Evolutionary conservation across 1,140 invertebrate species (phyloP), one percentile per base, ranked within the genome.

Genomic region (Acromyrmex charruanus): DNA sequence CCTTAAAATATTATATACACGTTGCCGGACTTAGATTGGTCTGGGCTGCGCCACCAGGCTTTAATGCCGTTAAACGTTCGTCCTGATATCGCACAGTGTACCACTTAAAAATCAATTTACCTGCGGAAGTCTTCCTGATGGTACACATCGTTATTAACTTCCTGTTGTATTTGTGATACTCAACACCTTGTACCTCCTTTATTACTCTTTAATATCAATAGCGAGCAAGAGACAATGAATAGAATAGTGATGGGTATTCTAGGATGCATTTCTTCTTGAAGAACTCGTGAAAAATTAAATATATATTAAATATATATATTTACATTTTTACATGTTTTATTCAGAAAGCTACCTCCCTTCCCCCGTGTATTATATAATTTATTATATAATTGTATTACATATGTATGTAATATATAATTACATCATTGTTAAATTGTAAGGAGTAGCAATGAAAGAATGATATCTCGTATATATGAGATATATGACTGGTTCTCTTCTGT

Each of bases 1-100:
- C 85, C 63, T 80, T 79, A 80, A 86, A 86, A 80, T 79, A 86
- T 68, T 80, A 81, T 79, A 86, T 86, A 81, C 85, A 84, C 80
- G 69, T 75, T 55, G 80, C 39, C 69, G 55, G 80, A 84, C 69
- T 84, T 84, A 49, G 80, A 84, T 84, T 84, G 69, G 80, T 63
- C 69, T 55, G 55, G 69, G 79, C 35, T 44, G 16, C 49, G 49
- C 63, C 31, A 21, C 51, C 51, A 25, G 14, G 80, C 61, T 80
- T 39, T 35, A 79, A 49, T 12, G 44, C 66, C 55, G 25, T 55
- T 61, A 75, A 84, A 72, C 80, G 39, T n/a, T 74, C 53, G 18
- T 58, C 25, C 69, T 74, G 66, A 72, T 58, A 72, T 53, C 25
- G 25, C 68, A 59, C 68, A 28, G 39, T 58, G 80, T 39, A 61